Evolutionary conservation across 1,140 invertebrate genomes (phyloP), one percentile per base, ranked within the genome.

Genomic region (Aphaenogaster floridana): DNA sequence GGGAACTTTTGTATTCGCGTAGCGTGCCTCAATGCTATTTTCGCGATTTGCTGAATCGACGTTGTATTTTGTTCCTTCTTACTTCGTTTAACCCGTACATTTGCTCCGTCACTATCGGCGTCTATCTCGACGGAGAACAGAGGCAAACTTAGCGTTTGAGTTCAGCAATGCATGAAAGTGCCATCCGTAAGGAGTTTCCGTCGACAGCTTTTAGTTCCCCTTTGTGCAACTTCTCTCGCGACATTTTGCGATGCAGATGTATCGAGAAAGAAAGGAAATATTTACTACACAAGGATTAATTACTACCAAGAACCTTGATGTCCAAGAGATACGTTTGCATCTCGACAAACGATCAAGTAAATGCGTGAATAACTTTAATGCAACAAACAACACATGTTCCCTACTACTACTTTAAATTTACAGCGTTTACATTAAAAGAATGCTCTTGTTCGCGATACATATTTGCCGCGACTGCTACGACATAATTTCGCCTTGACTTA

Each of bases 1-100:
- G 63, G 57, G 74, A 83, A 91, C 86, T 91, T 90, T 90, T 90
- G 71, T 84, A 74, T 76, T 88, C 80, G 59, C 42, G 28, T 72
- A 87, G 84, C 89, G 68, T 87, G 79, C 66, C 69, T 86, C 76
- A 52, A 84, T 72, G 86, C 76, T 86, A 86, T 90, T 90, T 80
- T 81, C 72, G 17, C 78, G 69, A 88, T 90, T 88, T 71, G 86
- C 54, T 42, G 78, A 86, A 69, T 80, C 28, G 59, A 87, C 88
- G 48, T 78, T 63, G 39, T 63, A 86, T 77, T 86, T 86, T 34
- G 57, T 86, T 79, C 74, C 74, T 79, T 76, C 80, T 84, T 76
- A 84, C 80, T 76, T 84, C 80, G 80, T 84, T 84, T 84, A 84
- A 84, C 80, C 69, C 69, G 69, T 84, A 61, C 69, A 42, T 71